A percentile compares a stretch with the other conserved stretches of the same genome.
Evolutionary conservation across 2,113 vertebrate genomes (phyloP).

Genomic region (Neopipo cinnamomea): DNA sequence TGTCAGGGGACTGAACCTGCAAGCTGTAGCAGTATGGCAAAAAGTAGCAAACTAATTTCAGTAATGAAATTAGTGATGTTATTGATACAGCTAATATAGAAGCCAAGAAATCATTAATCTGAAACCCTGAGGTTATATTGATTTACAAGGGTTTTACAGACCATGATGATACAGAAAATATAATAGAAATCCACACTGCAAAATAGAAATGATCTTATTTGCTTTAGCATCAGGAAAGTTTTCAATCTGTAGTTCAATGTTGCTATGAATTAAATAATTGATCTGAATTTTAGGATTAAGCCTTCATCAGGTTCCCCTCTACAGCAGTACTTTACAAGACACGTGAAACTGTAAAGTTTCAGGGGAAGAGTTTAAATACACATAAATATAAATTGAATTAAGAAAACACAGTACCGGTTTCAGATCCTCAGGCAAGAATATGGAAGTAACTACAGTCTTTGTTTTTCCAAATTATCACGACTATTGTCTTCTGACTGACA

Average conservation of each 20-base stretch:
- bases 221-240: background rate
- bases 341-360: slow-evolving; percentile 40
- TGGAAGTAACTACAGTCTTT: slow-evolving; percentile 40
- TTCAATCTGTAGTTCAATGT: background rate
- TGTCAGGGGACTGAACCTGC: background rate
- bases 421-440: slow-evolving; percentile 49
- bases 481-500: slow-evolving; percentile 10
- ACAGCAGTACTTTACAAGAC: slow-evolving; percentile 15
- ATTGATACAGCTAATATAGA: background rate
- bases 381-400: slow-evolving; percentile 51
- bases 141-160: background rate
- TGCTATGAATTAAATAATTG: background rate
- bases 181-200: background rate
- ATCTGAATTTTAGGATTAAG: background rate
- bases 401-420: slow-evolving; percentile 51
- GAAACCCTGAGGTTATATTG: background rate
- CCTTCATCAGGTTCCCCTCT: background rate
- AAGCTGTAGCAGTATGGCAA: background rate
- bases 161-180: background rate
- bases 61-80: background rate
- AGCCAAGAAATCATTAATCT: background rate
- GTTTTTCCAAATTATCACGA: slow-evolving; percentile 34
- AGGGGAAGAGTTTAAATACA: slow-evolving; percentile 15
- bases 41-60: background rate
- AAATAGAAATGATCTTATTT: background rate